phyloP scores from a whole-genome alignment of 92 coral and sea anemone genomes.

The Palythoa caribaeorum region DNA sequence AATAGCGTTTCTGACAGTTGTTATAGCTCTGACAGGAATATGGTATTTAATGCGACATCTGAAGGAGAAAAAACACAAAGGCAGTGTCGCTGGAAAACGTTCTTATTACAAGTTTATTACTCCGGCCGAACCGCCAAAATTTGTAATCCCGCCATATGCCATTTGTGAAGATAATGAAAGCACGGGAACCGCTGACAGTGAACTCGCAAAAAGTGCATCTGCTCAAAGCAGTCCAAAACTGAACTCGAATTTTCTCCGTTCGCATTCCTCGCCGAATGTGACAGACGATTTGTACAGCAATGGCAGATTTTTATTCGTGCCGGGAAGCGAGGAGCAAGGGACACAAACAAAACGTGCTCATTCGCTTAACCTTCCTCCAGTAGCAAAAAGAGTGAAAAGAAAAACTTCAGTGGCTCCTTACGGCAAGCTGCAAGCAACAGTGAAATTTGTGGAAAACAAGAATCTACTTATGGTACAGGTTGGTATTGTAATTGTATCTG shows the following conservation, averaged over 20 bases:
- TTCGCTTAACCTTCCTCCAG: constrained; percentile 41
- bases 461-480: constrained; percentile 83
- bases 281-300: not conserved
- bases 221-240: constrained; percentile 37
- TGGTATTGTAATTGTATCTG: constrained; percentile 6
- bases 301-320: constrained; percentile 19
- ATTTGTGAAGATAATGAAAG: constrained; percentile 63
- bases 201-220: constrained; percentile 18
- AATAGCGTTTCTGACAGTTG: constrained; percentile 33
- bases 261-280: constrained; percentile 11
- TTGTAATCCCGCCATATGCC: constrained; percentile 82
- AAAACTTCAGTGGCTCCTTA: constrained; percentile 77
- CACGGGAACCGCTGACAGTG: constrained; percentile 61
- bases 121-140: constrained; percentile 76
- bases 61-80: constrained; percentile 3
- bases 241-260: constrained; percentile 14
- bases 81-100: not conserved
- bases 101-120: constrained; percentile 70
- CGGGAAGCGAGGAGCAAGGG: not conserved
- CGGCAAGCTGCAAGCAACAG: constrained; percentile 81
- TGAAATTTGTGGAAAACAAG: constrained; percentile 71
- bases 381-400: constrained; percentile 43
- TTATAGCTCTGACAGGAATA: constrained; percentile 57
- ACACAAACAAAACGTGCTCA: not conserved
- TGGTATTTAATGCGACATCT: constrained; percentile 49